Base-by-base conservation (phyloP, 2,888 invertebrate species). In the Ptilodon capucinus region DNA sequence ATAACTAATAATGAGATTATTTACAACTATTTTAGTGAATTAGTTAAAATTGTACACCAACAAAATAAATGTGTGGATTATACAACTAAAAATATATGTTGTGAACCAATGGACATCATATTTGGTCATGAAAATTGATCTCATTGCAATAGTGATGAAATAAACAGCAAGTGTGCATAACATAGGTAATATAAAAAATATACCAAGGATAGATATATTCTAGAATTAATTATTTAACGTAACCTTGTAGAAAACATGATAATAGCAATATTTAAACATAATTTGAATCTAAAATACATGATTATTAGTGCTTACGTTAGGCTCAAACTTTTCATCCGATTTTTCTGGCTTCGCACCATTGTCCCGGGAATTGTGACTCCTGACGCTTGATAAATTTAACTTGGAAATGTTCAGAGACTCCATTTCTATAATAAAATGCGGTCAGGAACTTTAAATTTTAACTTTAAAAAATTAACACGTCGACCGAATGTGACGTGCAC, bases 321-420 rank as follows among this genome's bases (percentile, higher is more conserved):
- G 60, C 53, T 84, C 83, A 38, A 79, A 62, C 67, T 80, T 84
- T 44, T 74, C 64, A 56, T 82, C 81, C 2, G 71, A 60, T 46
- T 74, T 68, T 46, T 82, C 81, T 39, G 73, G 64, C 61, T 79
- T 84, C 40, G 71, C 54, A 35, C 60, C 67, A 53, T 70, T 79
- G 28, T 86, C 80, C 42, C 68, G 72, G 16, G 80, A 71, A 44
- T 68, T 64, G 48, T 76, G 79, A 65, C 76, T 84, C 56, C 82
- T 74, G 3, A 85, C 84, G 68, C 85, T 86, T 44, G 84, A 84
- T 51, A 90, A 72, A 64, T 89, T 86, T 19, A 89, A 76, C 62
- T 84, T 83, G 41, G 88, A 86, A 79, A 89, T 87, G 64, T 90
- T 87, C 61, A 89, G 76, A 63, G 88, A 81, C 73, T 88, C 90